Evolutionary conservation across 2,797 vertebrate genomes (phyloP).

Genomic region (Neosilurus mollespiculum): DNA sequence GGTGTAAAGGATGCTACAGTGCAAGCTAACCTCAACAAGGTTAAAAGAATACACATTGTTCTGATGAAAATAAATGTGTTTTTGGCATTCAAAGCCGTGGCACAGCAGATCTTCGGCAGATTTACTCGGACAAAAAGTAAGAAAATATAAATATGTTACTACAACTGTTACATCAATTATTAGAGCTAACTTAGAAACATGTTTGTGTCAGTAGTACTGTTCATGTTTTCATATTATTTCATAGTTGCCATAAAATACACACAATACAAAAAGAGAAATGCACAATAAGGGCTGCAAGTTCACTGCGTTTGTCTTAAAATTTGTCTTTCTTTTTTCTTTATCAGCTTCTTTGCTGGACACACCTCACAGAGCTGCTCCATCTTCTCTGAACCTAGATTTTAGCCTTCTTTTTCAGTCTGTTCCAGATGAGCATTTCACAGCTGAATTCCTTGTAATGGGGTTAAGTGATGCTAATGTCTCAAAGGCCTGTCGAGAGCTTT

Average conservation of each 20-base stretch:
- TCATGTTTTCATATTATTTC: not conserved
- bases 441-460: slow-evolving; percentile 60
- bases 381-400: not conserved
- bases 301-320: not conserved
- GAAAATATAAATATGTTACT: not conserved
- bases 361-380: not conserved
- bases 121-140: slow-evolving; percentile 47
- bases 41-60: slow-evolving; percentile 61
- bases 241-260: no score
- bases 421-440: slow-evolving; percentile 27
- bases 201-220: not conserved
- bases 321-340: not conserved
- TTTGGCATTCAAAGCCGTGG: slow-evolving; percentile 59
- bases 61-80: slow-evolving; percentile 61
- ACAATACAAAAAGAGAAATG: not conserved
- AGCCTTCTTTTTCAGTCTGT: not conserved
- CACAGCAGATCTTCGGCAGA: slow-evolving; percentile 48
- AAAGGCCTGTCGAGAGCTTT: slow-evolving; percentile 55
- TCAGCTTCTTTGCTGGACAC: slow-evolving; percentile 25
- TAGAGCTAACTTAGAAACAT: not conserved
- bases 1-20: slow-evolving; percentile 49
- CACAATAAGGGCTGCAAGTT: not conserved
- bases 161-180: not conserved
- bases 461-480: slow-evolving; percentile 32
- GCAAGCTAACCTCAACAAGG: not conserved